phyloP scores from a whole-genome alignment of 2,888 invertebrate genomes.

The Merodon equestris region DNA sequence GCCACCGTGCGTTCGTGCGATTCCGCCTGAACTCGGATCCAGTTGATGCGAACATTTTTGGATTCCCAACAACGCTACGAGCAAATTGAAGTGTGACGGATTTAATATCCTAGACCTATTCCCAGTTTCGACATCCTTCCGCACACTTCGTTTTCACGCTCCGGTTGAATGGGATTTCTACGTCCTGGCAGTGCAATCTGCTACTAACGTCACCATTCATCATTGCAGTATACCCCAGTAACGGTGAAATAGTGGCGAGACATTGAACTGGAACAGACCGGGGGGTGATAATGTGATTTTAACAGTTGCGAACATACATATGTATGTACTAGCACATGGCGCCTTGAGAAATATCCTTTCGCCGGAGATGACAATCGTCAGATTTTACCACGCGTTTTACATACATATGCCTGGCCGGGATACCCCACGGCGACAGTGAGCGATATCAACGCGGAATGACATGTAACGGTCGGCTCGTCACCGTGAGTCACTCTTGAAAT shows the following conservation, averaged over 20 bases:
- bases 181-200: conserved; percentile 38
- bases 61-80: conserved; percentile 30
- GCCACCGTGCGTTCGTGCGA: no score
- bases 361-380: conserved; percentile 34
- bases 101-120: conserved; percentile 17
- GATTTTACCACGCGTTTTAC: conserved; percentile 36
- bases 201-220: conserved; percentile 22
- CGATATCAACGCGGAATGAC: background rate
- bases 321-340: conserved; percentile 44
- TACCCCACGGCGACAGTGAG: background rate
- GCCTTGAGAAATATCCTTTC: conserved; percentile 35
- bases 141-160: no score
- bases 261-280: no score
- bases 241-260: no score
- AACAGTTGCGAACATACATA: conserved; percentile 53
- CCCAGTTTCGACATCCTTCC: no score
- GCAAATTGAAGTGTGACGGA: conserved; percentile 10
- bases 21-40: background rate
- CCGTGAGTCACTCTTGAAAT: conserved; percentile 22
- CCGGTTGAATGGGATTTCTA: no score
- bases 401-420: conserved; percentile 30
- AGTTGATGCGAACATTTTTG: conserved; percentile 17
- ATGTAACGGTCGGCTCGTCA: background rate
- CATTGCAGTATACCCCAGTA: no score
- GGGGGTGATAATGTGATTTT: conserved; percentile 41